Evolutionary conservation across 2,113 vertebrate species (phyloP).

Genomic region (Dendrocopos noguchii): DNA sequence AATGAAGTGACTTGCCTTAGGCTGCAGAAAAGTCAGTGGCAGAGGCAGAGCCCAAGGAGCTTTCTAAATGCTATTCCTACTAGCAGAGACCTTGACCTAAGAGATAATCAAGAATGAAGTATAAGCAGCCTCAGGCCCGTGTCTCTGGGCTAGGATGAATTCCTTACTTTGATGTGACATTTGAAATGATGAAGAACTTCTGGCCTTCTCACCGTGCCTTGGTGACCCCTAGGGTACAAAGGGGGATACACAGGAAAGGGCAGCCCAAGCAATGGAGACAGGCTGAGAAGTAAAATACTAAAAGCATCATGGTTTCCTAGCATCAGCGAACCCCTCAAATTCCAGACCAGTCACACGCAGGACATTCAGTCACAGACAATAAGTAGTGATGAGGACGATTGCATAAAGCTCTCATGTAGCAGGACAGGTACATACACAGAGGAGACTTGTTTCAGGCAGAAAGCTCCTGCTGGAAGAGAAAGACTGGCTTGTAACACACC

Average conservation of each 20-base stretch:
- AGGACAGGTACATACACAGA: neutral
- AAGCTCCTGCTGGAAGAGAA: neutral
- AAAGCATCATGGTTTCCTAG: neutral
- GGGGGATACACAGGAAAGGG: neutral
- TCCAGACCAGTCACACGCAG: neutral
- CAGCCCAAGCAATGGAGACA: neutral
- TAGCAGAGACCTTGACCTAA: neutral
- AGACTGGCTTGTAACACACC: neutral
- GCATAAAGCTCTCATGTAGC: neutral
- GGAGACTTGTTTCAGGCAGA: neutral
- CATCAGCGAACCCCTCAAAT: neutral
- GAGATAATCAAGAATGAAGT: neutral
- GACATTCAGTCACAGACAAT: neutral
- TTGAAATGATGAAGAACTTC: neutral
- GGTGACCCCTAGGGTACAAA: neutral
- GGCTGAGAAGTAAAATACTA: neutral
- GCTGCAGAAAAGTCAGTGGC: slow-evolving; percentile 43
- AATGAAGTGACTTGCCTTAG: slow-evolving; percentile 13
- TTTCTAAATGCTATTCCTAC: neutral
- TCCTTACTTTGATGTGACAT: slow-evolving; percentile 37
- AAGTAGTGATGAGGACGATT: neutral
- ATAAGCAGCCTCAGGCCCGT: neutral
- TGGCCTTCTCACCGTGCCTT: neutral
- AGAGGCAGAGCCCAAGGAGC: slow-evolving; percentile 31
- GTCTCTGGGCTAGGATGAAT: neutral